Evolutionary conservation across 2,888 invertebrate species (phyloP).

Genomic region (Apamea epomidion): DNA sequence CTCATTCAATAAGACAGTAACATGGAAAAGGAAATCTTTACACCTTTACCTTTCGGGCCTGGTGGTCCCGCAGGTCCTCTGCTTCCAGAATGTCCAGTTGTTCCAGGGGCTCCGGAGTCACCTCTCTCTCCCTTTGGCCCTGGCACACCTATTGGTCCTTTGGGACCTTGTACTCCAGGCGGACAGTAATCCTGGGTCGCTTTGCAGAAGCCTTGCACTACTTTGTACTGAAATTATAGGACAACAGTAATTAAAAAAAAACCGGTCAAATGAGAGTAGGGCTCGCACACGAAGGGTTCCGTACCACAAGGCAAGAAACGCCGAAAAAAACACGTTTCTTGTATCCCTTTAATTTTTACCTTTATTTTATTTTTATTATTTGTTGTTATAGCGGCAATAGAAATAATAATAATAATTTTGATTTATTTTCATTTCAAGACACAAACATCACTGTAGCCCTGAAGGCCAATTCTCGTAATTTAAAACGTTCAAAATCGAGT

Average conservation of each 20-base stretch:
- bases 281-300: too few relatives aligned
- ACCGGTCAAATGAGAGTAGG: too few relatives aligned
- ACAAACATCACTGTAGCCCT: too few relatives aligned
- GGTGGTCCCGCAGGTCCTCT: constrained; percentile 92
- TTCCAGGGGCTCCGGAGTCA: constrained; percentile 92
- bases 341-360: background rate
- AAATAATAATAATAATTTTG: too few relatives aligned
- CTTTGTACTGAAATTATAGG: constrained; percentile 92
- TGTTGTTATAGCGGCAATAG: background rate
- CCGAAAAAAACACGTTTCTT: background rate
- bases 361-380: background rate
- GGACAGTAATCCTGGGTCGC: constrained; percentile 96
- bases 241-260: background rate
- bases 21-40: background rate
- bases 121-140: constrained; percentile 93
- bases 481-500: too few relatives aligned
- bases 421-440: too few relatives aligned
- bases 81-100: constrained; percentile 93
- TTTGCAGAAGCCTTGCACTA: constrained; percentile 95
- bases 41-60: constrained; percentile 89
- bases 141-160: constrained; percentile 90
- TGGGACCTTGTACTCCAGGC: constrained; percentile 91
- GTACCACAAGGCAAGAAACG: background rate
- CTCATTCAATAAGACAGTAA: background rate
- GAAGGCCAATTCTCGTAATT: too few relatives aligned